Base-by-base conservation (phyloP, 2,113 vertebrate genomes). In the Chloropsis cyanopogon region DNA sequence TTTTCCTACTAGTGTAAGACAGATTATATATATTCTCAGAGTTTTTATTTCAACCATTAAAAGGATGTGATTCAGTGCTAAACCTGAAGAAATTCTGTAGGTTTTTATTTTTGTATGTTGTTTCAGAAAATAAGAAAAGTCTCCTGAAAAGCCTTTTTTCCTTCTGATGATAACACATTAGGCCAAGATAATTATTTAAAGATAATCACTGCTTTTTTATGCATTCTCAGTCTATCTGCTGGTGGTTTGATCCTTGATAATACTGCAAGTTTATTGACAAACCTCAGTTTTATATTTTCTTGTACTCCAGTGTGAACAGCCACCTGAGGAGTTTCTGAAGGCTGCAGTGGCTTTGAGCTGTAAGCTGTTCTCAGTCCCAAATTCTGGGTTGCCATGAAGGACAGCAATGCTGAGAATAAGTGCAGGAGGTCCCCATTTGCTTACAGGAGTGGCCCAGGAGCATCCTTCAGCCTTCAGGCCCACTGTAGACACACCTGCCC, bases 81-180 rank as follows among this genome's bases (percentile, higher is more conserved):
- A 69, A 50, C 44, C 11, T 42, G 66, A 81, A 83, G 7, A 42
- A 69, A 26, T 25, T 50, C 29, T 28, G 9, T 53, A 14, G 14
- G 3, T 0, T 72, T 83, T 79, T 76, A 29, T 61, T 82, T 86
- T 33, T 79, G 6, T 42, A 6, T n/a, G 14, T 69, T 86, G 9
- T 52, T 76, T 79, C 46, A 80, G 82, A 76, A 92, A 35, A n/a
- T 83, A 93, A 66, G 25, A 52, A 83, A 71, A 4, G 20, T 71
- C 41, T 54, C 52, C 21, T 95, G 79, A 93, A 94, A 95, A 95
- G 39, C 20, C 6, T 61, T 92, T 91, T 90, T 96, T 91, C 35
- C 14, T 91, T 66, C 94, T 93, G 47, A 68, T 60, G 75, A 39
- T 47, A 93, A 19, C 46, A 47, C 26, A 31, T 88, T 78, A 80